Conservation (phyloP, 2,113 vertebrate genomes). For the Thamnaconus septentrionalis region DNA sequence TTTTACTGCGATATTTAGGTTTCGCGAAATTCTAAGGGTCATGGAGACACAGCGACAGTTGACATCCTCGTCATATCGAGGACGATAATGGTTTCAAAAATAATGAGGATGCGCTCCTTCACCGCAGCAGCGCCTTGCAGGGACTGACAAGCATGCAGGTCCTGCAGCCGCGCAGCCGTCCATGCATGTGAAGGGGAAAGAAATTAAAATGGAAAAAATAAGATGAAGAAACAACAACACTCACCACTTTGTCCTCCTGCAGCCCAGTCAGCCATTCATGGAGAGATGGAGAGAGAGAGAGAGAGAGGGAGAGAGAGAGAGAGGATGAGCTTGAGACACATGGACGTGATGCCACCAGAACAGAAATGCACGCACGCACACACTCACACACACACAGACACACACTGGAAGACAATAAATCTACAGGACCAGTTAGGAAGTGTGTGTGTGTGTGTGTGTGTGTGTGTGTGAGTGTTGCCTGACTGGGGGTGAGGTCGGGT, state of each 20-base stretch:
- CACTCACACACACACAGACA: too few relatives aligned
- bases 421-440: constrained; percentile 52
- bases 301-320: constrained; percentile 39
- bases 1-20: too few relatives aligned
- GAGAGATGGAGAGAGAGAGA: constrained; percentile 48
- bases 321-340: constrained; percentile 30
- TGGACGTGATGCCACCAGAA: too few relatives aligned
- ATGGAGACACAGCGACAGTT: too few relatives aligned
- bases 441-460: constrained; percentile 36
- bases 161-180: background rate
- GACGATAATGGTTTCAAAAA: too few relatives aligned
- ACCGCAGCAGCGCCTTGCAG: too few relatives aligned
- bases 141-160: too few relatives aligned
- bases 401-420: background rate
- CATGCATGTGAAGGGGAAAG: background rate
- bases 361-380: too few relatives aligned
- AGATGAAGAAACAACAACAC: constrained; percentile 36
- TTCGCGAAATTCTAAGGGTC: too few relatives aligned
- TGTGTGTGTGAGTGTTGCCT: constrained; percentile 22
- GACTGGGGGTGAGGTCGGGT: constrained; percentile 33
- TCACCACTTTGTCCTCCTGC: constrained; percentile 77
- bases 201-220: background rate
- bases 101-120: too few relatives aligned
- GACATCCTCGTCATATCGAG: too few relatives aligned
- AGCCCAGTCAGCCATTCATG: constrained; percentile 56